These are phyloP conservation scores for Drosophila navojoa DNA, from an alignment of 1,140 invertebrate species.

Conservation along the genomic window DNA sequence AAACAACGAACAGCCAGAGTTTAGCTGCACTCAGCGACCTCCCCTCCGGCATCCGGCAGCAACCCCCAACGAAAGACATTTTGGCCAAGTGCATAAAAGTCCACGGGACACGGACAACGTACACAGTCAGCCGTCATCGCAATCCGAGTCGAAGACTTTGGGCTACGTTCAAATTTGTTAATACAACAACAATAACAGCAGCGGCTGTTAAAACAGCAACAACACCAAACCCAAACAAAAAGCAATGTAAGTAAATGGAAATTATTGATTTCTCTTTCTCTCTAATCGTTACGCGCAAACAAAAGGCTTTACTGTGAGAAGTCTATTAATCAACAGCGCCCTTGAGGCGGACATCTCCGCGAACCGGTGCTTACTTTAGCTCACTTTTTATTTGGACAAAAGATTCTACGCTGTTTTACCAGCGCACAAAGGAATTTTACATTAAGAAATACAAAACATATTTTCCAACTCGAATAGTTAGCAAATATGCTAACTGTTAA, in stretches of 20 bases:
- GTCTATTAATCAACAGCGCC: conserved; percentile 1
- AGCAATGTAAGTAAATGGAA: conserved; percentile 70
- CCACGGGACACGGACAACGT: conserved; percentile 35
- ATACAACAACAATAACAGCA: conserved; percentile 41
- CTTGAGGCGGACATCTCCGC: not conserved
- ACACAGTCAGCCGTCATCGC: conserved; percentile 42
- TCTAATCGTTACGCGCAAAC: conserved; percentile 23
- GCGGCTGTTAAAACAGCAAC: conserved; percentile 10
- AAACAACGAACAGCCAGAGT: conserved; percentile 73
- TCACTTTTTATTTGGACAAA: not conserved
- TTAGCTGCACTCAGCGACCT: conserved; percentile 61
- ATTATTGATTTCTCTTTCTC: conserved; percentile 70
- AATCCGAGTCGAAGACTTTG: conserved; percentile 38
- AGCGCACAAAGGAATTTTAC: not conserved
- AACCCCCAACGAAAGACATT: conserved; percentile 45
- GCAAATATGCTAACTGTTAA: too few relatives aligned
- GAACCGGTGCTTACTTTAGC: not conserved
- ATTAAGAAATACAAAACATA: too few relatives aligned
- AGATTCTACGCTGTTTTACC: too few relatives aligned
- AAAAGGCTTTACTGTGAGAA: conserved; percentile 15
- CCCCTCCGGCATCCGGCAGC: conserved; percentile 23
- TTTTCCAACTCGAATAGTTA: too few relatives aligned
- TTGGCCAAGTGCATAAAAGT: conserved; percentile 61
- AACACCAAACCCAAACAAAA: conserved; percentile 39
- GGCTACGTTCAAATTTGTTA: conserved; percentile 45